A percentile compares a stretch with the other conserved stretches of the same genome.
Conservation (phyloP, 2,888 invertebrate genomes). For the Pristionchus exspectatus region DNA sequence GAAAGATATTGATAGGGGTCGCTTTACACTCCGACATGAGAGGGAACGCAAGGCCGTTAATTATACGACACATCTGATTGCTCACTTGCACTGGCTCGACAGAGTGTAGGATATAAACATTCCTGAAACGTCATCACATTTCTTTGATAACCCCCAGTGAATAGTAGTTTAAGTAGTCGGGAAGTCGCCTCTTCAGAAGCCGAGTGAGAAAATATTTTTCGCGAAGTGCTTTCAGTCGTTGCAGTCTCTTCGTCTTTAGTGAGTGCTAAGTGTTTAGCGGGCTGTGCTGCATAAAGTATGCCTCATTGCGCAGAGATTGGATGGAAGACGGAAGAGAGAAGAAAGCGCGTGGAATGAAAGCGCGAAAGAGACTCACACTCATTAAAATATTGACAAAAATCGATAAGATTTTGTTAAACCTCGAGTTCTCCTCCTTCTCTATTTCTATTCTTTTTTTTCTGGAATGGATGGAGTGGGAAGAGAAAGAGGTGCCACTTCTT, state of each 20-base stretch:
- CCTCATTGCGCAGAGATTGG: constrained; percentile 49
- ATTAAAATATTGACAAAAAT: constrained; percentile 1
- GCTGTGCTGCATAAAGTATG: constrained; percentile 26
- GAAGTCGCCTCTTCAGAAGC: background rate
- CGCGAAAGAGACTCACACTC: constrained; percentile 3
- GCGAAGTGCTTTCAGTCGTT: constrained; percentile 20
- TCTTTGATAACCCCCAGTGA: background rate
- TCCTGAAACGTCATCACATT: background rate
- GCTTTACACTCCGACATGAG: constrained; percentile 44
- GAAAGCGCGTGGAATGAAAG: constrained; percentile 22
- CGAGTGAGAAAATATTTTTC: constrained; percentile 27
- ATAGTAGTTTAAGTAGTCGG: background rate
- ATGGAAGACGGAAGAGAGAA: background rate
- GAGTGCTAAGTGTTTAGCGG: constrained; percentile 47
- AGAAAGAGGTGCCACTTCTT: constrained; percentile 28
- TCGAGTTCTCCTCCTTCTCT: background rate
- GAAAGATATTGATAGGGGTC: constrained; percentile 5
- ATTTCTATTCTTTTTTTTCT: background rate
- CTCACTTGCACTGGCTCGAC: too few species aligned
- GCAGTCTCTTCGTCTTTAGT: constrained; percentile 15
- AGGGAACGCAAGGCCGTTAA: constrained; percentile 13
- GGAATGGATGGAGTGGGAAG: background rate
- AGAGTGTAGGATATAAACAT: background rate
- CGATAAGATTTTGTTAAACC: background rate
- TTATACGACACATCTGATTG: constrained; percentile 26